Evolutionary conservation across 2,888 invertebrate species (phyloP).

Genomic region (Coremacera marginata): DNA sequence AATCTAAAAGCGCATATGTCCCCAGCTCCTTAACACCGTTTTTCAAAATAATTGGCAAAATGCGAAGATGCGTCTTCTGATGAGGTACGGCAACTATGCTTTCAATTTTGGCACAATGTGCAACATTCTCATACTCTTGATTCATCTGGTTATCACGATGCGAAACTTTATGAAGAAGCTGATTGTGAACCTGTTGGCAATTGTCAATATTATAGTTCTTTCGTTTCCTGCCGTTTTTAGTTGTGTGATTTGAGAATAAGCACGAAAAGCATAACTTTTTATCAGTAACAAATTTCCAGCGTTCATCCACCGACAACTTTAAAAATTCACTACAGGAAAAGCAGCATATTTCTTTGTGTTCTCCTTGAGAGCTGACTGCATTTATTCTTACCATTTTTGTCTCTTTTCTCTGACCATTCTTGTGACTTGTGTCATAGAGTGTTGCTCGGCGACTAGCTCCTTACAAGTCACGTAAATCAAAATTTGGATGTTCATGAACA

Average conservation of each 20-base stretch:
- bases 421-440: neutral
- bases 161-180: neutral
- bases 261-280: constrained; percentile 20
- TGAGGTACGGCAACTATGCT: neutral
- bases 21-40: neutral
- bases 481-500: too few relatives aligned
- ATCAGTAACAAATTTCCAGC: too few relatives aligned
- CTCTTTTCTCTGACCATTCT: neutral
- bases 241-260: neutral
- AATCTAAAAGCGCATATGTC: neutral
- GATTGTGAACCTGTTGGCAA: neutral
- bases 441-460: neutral
- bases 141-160: too few relatives aligned
- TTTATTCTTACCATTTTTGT: neutral
- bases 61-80: constrained; percentile 8
- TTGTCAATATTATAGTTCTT: neutral
- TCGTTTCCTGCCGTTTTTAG: neutral
- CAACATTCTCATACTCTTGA: neutral
- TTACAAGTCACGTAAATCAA: too few relatives aligned
- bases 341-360: neutral
- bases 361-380: neutral
- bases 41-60: constrained; percentile 6
- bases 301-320: constrained; percentile 11
- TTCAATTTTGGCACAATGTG: neutral
- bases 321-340: constrained; percentile 15